phyloP scores from a whole-genome alignment of 2,888 invertebrate species.

The Amitus sp. region DNA sequence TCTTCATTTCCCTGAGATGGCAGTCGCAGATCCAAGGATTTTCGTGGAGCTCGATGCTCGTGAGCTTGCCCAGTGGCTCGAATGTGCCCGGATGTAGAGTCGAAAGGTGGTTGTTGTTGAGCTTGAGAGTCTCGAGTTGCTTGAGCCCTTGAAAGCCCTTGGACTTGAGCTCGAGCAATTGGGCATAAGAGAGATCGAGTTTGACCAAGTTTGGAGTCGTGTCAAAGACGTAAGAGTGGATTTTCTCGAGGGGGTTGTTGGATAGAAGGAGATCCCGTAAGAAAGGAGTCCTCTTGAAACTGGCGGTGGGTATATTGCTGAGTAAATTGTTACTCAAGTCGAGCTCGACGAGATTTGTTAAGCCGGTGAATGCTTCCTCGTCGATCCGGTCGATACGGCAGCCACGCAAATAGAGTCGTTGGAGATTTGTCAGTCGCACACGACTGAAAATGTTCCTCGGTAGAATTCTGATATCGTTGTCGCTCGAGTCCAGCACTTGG shows the following conservation, averaged over 20 bases:
- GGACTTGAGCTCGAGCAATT: constrained; percentile 80
- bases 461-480: constrained; percentile 86
- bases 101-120: constrained; percentile 83
- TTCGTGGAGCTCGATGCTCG: constrained; percentile 84
- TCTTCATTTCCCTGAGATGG: constrained; percentile 80
- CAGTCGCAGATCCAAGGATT: constrained; percentile 93
- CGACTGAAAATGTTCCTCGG: constrained; percentile 84
- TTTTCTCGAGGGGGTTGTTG: constrained; percentile 83
- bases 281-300: constrained; percentile 82
- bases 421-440: constrained; percentile 85
- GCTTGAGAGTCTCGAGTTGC: constrained; percentile 79
- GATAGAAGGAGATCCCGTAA: constrained; percentile 83
- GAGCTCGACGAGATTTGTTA: constrained; percentile 90
- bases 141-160: constrained; percentile 82
- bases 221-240: constrained; percentile 79
- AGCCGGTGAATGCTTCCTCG: constrained; percentile 82
- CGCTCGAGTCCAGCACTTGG: constrained; percentile 90
- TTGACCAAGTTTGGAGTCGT: constrained; percentile 82
- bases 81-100: constrained; percentile 79
- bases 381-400: constrained; percentile 90
- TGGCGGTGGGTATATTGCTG: constrained; percentile 81
- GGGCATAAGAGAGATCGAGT: constrained; percentile 85
- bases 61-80: constrained; percentile 77
- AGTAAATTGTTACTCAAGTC: constrained; percentile 88
- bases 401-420: constrained; percentile 84